Evolutionary conservation across 2,888 invertebrate genomes (phyloP), one percentile per base, ranked within the genome.

Genomic region (Pyrrhia umbra): DNA sequence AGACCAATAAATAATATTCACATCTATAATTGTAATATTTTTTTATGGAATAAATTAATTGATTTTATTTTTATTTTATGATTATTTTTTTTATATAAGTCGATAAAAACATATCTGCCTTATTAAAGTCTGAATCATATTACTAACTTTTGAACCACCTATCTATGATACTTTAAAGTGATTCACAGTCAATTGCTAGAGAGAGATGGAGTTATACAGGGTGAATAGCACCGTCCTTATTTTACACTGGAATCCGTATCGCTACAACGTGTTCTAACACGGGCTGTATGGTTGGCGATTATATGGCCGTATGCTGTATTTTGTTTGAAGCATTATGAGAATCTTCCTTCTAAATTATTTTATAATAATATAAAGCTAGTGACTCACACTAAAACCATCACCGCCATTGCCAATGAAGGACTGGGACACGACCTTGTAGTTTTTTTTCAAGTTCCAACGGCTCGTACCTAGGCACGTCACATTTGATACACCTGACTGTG

Each of bases 331-430:
- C n/a, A n/a, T n/a, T 30, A 2, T 30, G 13, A 0, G 13, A 34
- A 30, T 45, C 43, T 60, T 27, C 27, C 27, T 39, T 42, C 9
- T 18, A 2, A 20, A 18, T 13, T 10, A 8, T n/a, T 23, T n/a
- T 23, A n/a, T 23, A 27, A 18, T 42, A 16, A 13, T 21, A 27
- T 18, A 13, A 56, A 18, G 21, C 0, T 49, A 54, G 34, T 37
- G 73, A 82, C 96, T 93, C 80, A 96, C 95, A 27, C 82, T 77
- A 82, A 95, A 97, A 25, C 96, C 96, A 85, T 97, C 97, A 6
- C 97, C 97, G 0, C 97, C 97, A 8, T 84, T 86, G 0, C 92
- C 94, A 8, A 97, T 75, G 83, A 96, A 97, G 18, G 93, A 94
- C 9, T 95, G 94, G 0, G 96, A 83, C 0, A 96, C 95, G 0